phyloP scores from a whole-genome alignment of 2,113 vertebrate genomes.

The Indri indri region DNA sequence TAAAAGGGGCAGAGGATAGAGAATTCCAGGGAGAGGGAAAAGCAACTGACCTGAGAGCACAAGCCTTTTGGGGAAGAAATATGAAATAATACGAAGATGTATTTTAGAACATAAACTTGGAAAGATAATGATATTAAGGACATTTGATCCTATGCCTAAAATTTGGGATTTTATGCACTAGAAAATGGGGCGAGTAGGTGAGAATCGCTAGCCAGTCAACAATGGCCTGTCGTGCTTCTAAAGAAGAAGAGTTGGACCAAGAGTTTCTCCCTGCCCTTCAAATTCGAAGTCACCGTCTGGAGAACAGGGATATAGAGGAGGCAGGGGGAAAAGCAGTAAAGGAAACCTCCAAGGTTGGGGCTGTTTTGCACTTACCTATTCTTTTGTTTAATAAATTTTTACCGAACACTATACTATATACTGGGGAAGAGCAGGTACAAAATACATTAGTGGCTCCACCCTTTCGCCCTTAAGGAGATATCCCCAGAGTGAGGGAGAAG shows the following conservation, averaged over 20 bases:
- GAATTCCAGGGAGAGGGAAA: neutral
- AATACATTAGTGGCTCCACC: neutral
- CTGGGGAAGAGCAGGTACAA: neutral
- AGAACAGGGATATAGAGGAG: neutral
- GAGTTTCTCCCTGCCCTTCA: neutral
- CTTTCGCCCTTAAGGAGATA: neutral
- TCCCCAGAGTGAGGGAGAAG: neutral
- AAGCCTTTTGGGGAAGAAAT: neutral
- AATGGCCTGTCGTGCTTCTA: neutral
- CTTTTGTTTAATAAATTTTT: neutral
- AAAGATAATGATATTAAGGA: neutral
- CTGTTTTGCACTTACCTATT: neutral
- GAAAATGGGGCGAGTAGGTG: neutral
- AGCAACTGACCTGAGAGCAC: neutral
- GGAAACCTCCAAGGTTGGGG: accelerated
- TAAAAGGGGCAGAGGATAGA: neutral
- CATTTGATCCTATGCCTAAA: neutral
- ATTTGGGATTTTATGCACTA: neutral
- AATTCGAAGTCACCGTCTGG: neutral
- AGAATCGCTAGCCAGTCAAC: neutral
- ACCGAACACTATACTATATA: neutral
- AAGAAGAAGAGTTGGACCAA: neutral
- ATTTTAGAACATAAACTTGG: neutral
- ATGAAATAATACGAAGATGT: neutral
- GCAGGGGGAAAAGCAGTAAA: neutral